phyloP scores from a whole-genome alignment of 2,113 vertebrate genomes.

The Limnothrissa miodon region DNA sequence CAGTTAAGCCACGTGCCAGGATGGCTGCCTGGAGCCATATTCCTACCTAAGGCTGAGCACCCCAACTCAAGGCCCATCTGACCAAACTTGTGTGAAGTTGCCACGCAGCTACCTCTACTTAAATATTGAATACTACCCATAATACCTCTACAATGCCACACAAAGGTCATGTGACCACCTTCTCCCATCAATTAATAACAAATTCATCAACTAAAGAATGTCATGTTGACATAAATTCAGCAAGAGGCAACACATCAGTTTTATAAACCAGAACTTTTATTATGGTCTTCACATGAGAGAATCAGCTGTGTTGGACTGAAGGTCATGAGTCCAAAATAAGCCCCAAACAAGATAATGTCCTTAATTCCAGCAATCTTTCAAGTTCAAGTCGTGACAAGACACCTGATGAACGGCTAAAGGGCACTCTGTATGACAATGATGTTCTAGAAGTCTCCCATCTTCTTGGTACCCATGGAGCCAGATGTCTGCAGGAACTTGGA shows the following conservation, averaged over 20 bases:
- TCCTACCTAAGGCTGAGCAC: no score
- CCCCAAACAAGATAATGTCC: background rate
- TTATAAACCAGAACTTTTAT: conserved; percentile 7
- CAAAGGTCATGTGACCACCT: no score
- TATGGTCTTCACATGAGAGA: background rate
- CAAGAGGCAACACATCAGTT: background rate
- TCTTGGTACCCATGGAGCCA: background rate
- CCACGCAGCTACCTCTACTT: no score
- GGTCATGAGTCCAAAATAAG: background rate
- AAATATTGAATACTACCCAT: no score
- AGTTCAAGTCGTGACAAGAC: background rate
- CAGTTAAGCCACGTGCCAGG: no score
- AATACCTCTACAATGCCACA: no score
- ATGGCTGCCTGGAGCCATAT: no score
- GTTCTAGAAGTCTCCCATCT: background rate
- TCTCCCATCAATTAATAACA: no score
- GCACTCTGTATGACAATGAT: background rate
- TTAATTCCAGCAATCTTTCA: background rate
- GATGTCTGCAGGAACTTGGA: background rate
- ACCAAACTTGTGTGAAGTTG: no score
- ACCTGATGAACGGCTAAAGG: background rate
- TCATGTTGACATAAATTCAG: background rate
- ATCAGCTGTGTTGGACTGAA: background rate
- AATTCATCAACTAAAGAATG: no score
- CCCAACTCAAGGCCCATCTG: no score